Evolutionary conservation across 2,797 vertebrate species (phyloP), one percentile per base, ranked within the genome.

Genomic region (Hyperoplus lanceolatus): DNA sequence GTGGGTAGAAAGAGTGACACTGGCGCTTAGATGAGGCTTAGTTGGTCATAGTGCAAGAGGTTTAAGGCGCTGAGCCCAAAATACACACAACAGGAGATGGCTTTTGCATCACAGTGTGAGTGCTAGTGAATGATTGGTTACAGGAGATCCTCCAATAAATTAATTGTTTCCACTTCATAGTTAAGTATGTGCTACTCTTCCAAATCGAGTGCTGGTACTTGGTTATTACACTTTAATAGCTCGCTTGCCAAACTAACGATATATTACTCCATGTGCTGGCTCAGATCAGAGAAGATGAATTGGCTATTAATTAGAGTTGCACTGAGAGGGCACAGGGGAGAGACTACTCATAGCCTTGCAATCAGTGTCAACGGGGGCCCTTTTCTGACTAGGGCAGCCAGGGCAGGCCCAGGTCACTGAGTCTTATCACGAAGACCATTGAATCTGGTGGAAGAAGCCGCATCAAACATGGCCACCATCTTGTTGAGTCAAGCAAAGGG

Each of bases 171-270:
- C 95, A 94, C 95, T 95, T 93, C 86, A 94, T 96, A 93, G 93
- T 95, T 94, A 96, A 96, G 95, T 95, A 96, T 95, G 95, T 95
- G 94, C 93, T 96, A 94, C 95, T 95, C 95, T 94, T 92, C 94
- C 95, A 96, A 96, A 96, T 96, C 93, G 94, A 96, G 95, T 94
- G 95, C 94, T 92, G 92, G 94, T 95, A 95, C 95, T 96, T 95
- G 95, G 95, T 96, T 96, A 96, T 96, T 96, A 95, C 94, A 95
- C 94, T 96, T 95, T 96, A 96, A 96, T 96, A 95, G 95, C 95
- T 95, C 90, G 94, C 94, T 96, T 95, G 94, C 95, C 95, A 96
- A 96, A 96, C 95, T 95, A 96, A 96, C 94, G 94, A 96, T 96
- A 96, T 96, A 95, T 96, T 95, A 96, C 95, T 93, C 93, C 91